Base-by-base conservation (phyloP, 2,888 invertebrate species). In the Lacanobia wlatinum region DNA sequence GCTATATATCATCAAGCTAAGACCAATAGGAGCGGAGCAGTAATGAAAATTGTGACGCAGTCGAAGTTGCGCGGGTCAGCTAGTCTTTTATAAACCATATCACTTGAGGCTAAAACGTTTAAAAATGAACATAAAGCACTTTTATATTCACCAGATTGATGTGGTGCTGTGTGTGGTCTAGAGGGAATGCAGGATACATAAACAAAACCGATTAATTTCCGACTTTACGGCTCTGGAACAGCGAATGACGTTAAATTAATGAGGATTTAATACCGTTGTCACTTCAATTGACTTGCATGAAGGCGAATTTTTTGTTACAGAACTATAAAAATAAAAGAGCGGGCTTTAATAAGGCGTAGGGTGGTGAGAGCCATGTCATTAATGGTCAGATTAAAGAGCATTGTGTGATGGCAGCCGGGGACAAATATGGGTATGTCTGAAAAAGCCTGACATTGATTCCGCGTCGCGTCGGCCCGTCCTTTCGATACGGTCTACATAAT, bases 211-310 rank as follows among this genome's bases (percentile, higher is more conserved):
- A 76, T 62, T 70, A 84, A 82, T 70, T 73, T 68, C 73, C 61
- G 50, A 77, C 73, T 74, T 81, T 85, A 85, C 62, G 46, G 40
- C 80, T 58, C 69, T 72, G 72, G 68, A 76, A 80, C 76, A 82
- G 55, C 66, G 76, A 82, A 78, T 69, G 50, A 53, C 63, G 71
- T 70, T 71, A 77, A 75, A 78, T 80, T 80, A 86, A 81, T 82
- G 80, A 84, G 83, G 80, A 82, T 78, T 84, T 74, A 85, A 80
- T 78, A 73, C 75, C 65, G 76, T 83, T 82, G 78, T 81, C 76
- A 86, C 82, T 80, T 80, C 83, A 80, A 92, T 92, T 92, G 91
- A 92, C 89, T 92, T 91, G 86, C 90, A 91, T 91, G 91, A 92
- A 86, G 72, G 80, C 52, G 79, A 72, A 70, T 87, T 91, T 91